phyloP scores from a whole-genome alignment of 2,113 vertebrate species.

The Pantherophis guttatus region DNA sequence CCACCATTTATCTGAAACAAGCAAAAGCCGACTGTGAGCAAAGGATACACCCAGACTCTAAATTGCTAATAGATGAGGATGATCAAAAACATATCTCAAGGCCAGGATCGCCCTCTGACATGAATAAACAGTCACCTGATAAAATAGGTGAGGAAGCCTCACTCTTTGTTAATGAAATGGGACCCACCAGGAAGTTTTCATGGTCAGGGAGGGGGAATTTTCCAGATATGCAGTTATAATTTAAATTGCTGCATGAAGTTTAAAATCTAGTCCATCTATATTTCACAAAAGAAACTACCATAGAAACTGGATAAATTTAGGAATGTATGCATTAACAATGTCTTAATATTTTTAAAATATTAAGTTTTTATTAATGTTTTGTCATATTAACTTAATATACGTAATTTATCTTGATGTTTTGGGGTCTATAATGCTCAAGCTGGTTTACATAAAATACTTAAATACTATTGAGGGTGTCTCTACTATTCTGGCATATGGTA shows the following conservation, averaged over 20 bases:
- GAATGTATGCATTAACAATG: not conserved
- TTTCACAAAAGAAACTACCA: not conserved
- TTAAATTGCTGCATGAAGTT: not conserved
- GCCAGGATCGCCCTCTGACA: slow-evolving; percentile 9
- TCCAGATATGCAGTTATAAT: not conserved
- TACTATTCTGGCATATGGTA: not conserved
- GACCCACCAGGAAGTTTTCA: not conserved
- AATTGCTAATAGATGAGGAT: not conserved
- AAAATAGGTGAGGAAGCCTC: slow-evolving; percentile 22
- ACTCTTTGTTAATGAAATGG: not conserved
- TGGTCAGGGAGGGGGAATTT: not conserved
- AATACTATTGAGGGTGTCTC: not conserved
- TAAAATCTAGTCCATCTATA: not conserved
- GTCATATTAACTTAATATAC: not conserved
- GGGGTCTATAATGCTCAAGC: no score
- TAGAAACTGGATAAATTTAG: not conserved
- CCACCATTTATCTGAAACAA: slow-evolving; percentile 47
- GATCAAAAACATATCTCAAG: slow-evolving; percentile 18
- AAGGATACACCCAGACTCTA: not conserved
- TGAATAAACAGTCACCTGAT: not conserved
- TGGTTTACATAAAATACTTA: not conserved
- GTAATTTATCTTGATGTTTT: not conserved
- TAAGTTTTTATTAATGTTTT: not conserved
- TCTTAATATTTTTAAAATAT: not conserved
- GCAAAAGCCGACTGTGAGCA: slow-evolving; percentile 18